Percentiles rank a stretch among this genome's conserved stretches.
Conservation (phyloP, 2,888 invertebrate species). For the Enchytraeus crypticus region DNA sequence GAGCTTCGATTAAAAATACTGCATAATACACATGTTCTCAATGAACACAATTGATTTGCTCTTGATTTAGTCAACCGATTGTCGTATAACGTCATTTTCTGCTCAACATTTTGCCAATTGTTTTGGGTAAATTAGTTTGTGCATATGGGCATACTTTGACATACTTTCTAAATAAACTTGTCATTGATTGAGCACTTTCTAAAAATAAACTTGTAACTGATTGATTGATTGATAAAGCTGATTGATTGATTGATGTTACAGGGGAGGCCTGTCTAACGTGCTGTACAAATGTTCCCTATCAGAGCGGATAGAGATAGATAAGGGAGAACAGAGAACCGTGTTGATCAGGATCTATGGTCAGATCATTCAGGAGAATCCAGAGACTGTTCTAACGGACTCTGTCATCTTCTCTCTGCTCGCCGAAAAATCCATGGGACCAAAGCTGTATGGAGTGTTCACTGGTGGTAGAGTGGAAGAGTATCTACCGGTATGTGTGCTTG, state of each 20-base stretch:
- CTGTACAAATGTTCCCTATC: constrained; percentile 86
- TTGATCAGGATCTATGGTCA: constrained; percentile 88
- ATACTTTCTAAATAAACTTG: too few relatives aligned
- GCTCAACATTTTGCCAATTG: too few relatives aligned
- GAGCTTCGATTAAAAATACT: too few relatives aligned
- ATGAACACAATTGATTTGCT: too few relatives aligned
- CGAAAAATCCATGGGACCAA: constrained; percentile 84
- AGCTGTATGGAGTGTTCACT: constrained; percentile 88
- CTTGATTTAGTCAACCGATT: too few relatives aligned
- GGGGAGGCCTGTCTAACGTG: constrained; percentile 88
- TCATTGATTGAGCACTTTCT: too few relatives aligned
- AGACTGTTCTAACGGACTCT: constrained; percentile 84
- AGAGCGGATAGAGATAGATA: constrained; percentile 51
- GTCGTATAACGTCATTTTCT: too few relatives aligned
- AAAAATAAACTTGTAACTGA: too few relatives aligned
- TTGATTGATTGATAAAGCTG: too few relatives aligned
- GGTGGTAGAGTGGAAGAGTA: constrained; percentile 94
- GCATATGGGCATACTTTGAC: too few relatives aligned
- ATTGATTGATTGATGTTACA: constrained; percentile 14
- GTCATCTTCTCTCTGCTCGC: constrained; percentile 93
- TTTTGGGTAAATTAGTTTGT: too few relatives aligned
- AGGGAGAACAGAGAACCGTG: constrained; percentile 53
- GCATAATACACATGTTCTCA: too few relatives aligned
- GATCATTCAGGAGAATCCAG: constrained; percentile 68
- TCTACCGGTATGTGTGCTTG: constrained; percentile 58